Evolutionary conservation across 2,888 invertebrate species (phyloP).

Genomic region (Sarcophaga variegata): DNA sequence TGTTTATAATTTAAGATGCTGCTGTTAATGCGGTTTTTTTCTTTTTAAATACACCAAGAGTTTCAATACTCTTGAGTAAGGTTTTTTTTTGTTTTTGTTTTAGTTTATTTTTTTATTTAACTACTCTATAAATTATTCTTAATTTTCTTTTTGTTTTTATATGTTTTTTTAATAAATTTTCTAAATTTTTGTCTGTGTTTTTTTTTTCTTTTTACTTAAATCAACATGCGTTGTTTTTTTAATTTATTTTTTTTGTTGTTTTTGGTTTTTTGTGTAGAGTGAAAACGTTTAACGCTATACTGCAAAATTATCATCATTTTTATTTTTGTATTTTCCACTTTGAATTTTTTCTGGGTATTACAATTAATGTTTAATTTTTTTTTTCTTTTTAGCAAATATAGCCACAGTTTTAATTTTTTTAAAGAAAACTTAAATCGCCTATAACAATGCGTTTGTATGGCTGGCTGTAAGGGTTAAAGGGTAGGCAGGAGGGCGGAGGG

Average conservation of each 20-base stretch:
- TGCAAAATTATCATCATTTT: conserved; percentile 36
- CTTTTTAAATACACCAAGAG: conserved; percentile 27
- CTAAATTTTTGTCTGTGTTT: conserved; percentile 44
- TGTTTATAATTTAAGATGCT: conserved; percentile 48
- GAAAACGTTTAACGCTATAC: conserved; percentile 58
- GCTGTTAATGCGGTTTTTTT: conserved; percentile 43
- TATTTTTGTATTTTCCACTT: conserved; percentile 22
- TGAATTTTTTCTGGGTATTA: background rate
- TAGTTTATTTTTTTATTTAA: conserved; percentile 44
- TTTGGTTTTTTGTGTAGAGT: conserved; percentile 35
- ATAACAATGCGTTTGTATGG: background rate
- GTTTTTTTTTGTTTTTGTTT: conserved; percentile 10
- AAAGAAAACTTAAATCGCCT: background rate
- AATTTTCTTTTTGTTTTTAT: conserved; percentile 10
- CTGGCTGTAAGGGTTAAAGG: background rate
- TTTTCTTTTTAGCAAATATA: conserved; percentile 24
- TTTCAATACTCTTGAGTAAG: conserved; percentile 23
- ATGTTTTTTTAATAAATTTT: conserved; percentile 51
- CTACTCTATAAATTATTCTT: conserved; percentile 53
- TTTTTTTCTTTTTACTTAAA: conserved; percentile 42
- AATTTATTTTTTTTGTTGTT: conserved; percentile 29
- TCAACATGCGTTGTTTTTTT: conserved; percentile 61
- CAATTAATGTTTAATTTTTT: background rate
- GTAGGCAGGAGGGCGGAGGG: background rate
- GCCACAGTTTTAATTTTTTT: background rate